Evolutionary conservation across 2,113 vertebrate genomes (phyloP), one percentile per base, ranked within the genome.

Genomic region (Esox niger): DNA sequence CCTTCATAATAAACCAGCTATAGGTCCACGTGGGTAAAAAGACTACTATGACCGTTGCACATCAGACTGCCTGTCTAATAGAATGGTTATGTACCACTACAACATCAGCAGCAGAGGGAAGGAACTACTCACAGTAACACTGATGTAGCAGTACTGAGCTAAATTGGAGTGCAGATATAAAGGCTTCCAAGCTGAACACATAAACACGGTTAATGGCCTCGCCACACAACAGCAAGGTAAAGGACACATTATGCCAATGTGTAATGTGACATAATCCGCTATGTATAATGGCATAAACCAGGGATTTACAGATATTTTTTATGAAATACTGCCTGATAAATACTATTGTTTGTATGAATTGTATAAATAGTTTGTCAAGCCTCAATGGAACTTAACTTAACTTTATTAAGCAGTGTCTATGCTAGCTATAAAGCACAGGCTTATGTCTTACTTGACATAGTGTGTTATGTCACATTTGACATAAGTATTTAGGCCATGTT

Each of bases 41-140:
- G n/a, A n/a, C n/a, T n/a, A n/a, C 33, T 49, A 69, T 70, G 58
- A 47, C 13, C 7, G 25, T 54, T 35, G 55, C 27, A 68, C 15
- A 4, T 13, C 17, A 46, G n/a, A 47, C 15, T 31, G 35, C 26
- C 61, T n/a, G 26, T 57, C 52, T 4, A 62, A n/a, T 46, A 43
- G 62, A 56, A 67, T 75, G 4, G 27, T 27, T 6, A 70, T 67
- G 61, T 67, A 59, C 47, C 66, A 43, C 27, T 56, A 62, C 6
- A 31, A n/a, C 6, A 21, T 2, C 29, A 7, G 8, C 7, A 38
- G 25, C 17, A 35, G 20, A 30, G 31, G 21, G 43, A 74, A 64
- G 35, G 56, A 62, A 47, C 32, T 6, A 68, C 7, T 1, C 32
- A 23, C 29, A 62, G 57, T 17, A 62, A 25, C 56, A 11, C 2